A percentile compares a stretch with the other conserved stretches of the same genome.
These are phyloP conservation scores for Morus bassanus DNA, from an alignment of 2,797 vertebrate genomes.

Conservation along the genomic window DNA sequence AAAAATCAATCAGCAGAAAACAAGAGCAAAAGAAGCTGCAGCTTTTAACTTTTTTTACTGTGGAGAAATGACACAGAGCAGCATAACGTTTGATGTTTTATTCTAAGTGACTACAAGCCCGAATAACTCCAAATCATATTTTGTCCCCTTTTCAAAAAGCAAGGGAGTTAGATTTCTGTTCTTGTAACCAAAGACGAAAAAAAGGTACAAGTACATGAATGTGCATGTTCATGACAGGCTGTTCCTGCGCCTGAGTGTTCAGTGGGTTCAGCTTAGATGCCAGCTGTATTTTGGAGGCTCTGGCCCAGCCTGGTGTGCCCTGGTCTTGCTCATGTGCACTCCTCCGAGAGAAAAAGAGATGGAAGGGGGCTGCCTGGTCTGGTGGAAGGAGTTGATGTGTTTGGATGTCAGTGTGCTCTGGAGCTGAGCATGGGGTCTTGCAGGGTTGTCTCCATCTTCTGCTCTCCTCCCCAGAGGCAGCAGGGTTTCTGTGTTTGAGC, in stretches of 20 bases:
- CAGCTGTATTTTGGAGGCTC: not conserved
- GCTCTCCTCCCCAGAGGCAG: not conserved
- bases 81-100: not conserved
- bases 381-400: not conserved
- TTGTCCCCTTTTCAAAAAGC: not conserved
- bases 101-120: not conserved
- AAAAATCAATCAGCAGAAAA: not conserved
- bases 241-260: not conserved
- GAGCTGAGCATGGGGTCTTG: not conserved
- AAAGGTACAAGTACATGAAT: not conserved
- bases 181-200: not conserved
- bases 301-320: not conserved
- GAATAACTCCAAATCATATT: not conserved
- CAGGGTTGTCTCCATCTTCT: not conserved
- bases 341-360: not conserved
- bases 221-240: rapidly evolving
- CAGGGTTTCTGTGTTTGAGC: not conserved
- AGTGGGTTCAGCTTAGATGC: not conserved
- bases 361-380: not conserved
- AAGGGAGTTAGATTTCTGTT: not conserved
- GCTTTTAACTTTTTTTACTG: not conserved
- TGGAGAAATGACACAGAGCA: not conserved
- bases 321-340: rapidly evolving
- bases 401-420: not conserved
- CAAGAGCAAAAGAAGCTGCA: not conserved